Conservation (phyloP, 2,888 invertebrate genomes). For the Malachius bipustulatus region DNA sequence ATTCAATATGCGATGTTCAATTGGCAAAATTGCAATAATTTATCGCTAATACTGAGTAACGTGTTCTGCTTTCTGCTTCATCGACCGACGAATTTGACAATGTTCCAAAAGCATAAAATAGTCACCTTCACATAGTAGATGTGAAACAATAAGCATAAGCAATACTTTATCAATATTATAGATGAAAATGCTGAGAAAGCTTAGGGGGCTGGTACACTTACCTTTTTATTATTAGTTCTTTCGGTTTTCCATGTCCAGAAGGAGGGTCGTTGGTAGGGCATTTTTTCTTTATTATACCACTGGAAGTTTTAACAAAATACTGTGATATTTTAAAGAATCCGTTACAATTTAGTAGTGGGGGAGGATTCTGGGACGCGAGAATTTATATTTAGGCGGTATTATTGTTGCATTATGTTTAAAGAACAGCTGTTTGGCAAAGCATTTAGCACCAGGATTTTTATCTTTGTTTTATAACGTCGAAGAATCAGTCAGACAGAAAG, state of each 20-base stretch:
- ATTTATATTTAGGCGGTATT: constrained; percentile 33
- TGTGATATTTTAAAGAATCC: constrained; percentile 27
- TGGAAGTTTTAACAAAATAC: constrained; percentile 25
- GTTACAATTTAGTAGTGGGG: constrained; percentile 30
- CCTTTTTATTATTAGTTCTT: constrained; percentile 34
- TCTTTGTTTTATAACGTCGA: too few relatives aligned
- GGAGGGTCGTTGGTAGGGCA: constrained; percentile 51
- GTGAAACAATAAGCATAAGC: too few relatives aligned
- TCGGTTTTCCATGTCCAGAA: constrained; percentile 45
- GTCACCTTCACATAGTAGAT: too few relatives aligned
- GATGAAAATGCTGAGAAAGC: background rate
- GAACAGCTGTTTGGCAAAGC: constrained; percentile 28
- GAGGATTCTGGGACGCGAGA: constrained; percentile 28
- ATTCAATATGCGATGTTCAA: too few relatives aligned
- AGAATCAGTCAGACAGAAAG: too few relatives aligned
- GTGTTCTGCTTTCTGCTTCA: background rate
- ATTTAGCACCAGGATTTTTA: too few relatives aligned
- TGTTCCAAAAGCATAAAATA: constrained; percentile 3
- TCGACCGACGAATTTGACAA: background rate
- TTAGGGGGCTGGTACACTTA: constrained; percentile 30
- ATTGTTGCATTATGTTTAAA: constrained; percentile 23
- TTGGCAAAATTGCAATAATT: too few relatives aligned
- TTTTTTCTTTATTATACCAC: constrained; percentile 28
- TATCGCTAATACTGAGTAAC: too few relatives aligned
- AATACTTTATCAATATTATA: background rate